Percentiles rank a stretch among this genome's conserved stretches.
Conservation (phyloP, 2,113 vertebrate genomes). For the Datnioides undecimradiatus region DNA sequence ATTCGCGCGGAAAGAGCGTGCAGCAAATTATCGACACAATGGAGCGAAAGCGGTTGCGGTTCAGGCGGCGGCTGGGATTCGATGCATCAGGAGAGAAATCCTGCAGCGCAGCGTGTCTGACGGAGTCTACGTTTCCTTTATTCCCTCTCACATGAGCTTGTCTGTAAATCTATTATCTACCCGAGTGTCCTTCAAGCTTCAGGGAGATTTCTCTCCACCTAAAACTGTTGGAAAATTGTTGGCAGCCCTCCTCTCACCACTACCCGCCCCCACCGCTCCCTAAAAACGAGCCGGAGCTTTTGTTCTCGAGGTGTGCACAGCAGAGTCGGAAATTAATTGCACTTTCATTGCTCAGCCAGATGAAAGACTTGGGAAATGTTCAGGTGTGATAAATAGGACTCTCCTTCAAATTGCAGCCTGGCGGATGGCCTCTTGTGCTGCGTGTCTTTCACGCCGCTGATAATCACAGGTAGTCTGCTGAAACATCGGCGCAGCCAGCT, state of each 20-base stretch:
- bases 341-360: conserved; percentile 69
- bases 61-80: conserved; percentile 18
- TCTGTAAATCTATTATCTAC: conserved; percentile 58
- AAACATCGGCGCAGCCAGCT: conserved; percentile 39
- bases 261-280: no score
- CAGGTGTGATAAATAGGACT: conserved; percentile 69
- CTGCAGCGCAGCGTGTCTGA: neutral
- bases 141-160: conserved; percentile 15
- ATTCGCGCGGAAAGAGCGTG: neutral
- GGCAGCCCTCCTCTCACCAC: conserved; percentile 42
- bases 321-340: conserved; percentile 75
- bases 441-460: conserved; percentile 46
- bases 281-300: conserved; percentile 53
- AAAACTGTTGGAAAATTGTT: conserved; percentile 49
- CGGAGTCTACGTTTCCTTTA: conserved; percentile 29
- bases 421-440: conserved; percentile 37
- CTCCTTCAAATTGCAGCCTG: conserved; percentile 57
- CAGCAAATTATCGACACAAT: neutral
- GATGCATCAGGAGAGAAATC: conserved; percentile 4
- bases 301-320: conserved; percentile 61
- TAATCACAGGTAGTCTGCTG: conserved; percentile 58
- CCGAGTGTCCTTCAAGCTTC: conserved; percentile 61
- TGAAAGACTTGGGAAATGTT: conserved; percentile 74
- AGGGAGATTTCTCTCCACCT: conserved; percentile 47
- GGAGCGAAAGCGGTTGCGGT: neutral